Evolutionary conservation across 2,113 vertebrate species (phyloP), one percentile per base, ranked within the genome.

Genomic region (Brachyistius frenatus): DNA sequence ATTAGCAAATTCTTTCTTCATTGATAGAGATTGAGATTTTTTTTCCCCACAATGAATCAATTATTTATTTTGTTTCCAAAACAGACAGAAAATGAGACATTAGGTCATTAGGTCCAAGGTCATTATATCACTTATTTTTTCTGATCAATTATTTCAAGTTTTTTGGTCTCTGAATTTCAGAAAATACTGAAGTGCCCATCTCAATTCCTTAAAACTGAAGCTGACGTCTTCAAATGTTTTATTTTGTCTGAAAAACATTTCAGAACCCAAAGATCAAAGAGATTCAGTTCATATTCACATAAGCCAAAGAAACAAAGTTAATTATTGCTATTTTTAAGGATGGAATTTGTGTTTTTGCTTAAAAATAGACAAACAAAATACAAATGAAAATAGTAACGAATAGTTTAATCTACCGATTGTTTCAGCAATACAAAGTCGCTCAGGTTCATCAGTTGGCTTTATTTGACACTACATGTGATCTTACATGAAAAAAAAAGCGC

Each of bases 401-500:
- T 14, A 0, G 11, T 39, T 64, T 14, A 41, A 44, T 70, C 2
- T 2, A 30, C 5, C 4, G 30, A 7, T 50, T 2, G n/a, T 30
- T 13, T 37, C 49, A 35, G 23, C 39, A n/a, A 54, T 41, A 7
- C 37, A 62, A 14, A 9, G 70, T 47, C 7, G 9, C 39, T n/a
- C 5, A 30, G 33, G 23, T 23, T 23, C 23, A 23, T 23, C 23
- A 23, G 23, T 23, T 23, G 23, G 23, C 50, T 70, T 56, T 44
- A 55, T 57, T 30, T 70, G 53, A 50, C 32, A 7, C 44, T 3
- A 31, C 30, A 65, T 10, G 50, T 15, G 46, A 70, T 53, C 71
- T 52, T 69, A 52, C 63, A 71, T 37, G 56, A 69, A 11, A 73
- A 49, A 73, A 64, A 30, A 65, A 54, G 71, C 53, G 58, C 23